Percentiles rank a stretch among this genome's conserved stretches.
Conservation (phyloP, 2,113 vertebrate genomes). For the Perca flavescens region DNA sequence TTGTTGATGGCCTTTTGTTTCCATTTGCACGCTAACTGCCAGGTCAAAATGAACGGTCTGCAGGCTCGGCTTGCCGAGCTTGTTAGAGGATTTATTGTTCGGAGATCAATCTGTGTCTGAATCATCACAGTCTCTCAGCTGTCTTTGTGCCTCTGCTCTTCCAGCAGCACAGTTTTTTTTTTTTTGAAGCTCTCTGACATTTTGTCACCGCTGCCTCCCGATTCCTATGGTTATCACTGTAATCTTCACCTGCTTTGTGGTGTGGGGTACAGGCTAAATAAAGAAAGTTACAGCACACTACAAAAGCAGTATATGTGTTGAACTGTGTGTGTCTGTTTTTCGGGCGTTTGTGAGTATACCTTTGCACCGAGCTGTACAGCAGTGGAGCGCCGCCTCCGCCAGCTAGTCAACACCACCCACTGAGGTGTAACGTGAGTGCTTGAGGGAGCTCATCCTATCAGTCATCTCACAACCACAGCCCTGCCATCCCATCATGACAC, state of each 20-base stretch:
- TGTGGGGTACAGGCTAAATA: background rate
- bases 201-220: conserved; percentile 26
- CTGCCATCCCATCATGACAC: conserved; percentile 68
- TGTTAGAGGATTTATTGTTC: conserved; percentile 39
- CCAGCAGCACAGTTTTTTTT: background rate
- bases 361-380: conserved; percentile 25
- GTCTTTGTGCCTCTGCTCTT: conserved; percentile 42
- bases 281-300: conserved; percentile 11
- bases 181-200: conserved; percentile 12
- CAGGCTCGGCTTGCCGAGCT: conserved; percentile 30
- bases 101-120: conserved; percentile 48
- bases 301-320: background rate
- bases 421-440: conserved; percentile 67
- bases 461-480: conserved; percentile 58
- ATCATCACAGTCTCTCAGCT: conserved; percentile 40
- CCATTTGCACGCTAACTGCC: conserved; percentile 11
- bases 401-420: conserved; percentile 58
- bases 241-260: conserved; percentile 35
- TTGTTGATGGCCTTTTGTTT: conserved; percentile 32
- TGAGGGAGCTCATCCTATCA: conserved; percentile 66
- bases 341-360: conserved; percentile 8
- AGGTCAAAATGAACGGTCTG: conserved; percentile 20
- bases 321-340: conserved; percentile 40
- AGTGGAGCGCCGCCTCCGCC: conserved; percentile 26
- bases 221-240: background rate